Base-by-base conservation (phyloP, 2,113 vertebrate genomes). In the Aix galericulata region DNA sequence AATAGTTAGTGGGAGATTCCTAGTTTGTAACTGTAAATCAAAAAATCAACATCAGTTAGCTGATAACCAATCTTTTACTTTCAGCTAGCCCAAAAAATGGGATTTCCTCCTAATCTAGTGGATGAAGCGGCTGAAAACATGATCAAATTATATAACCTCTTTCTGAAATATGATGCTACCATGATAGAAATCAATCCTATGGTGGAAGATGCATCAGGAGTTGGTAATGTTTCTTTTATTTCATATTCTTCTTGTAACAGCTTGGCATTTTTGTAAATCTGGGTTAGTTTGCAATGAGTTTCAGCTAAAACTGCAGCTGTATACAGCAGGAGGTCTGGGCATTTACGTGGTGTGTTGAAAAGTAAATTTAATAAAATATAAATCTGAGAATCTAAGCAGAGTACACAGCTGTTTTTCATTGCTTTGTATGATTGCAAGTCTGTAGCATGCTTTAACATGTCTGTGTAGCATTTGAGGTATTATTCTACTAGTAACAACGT, bases 161-260 rank as follows among this genome's bases (percentile, higher is more conserved):
- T 99, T 96, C 97, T 99, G 95, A 99, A 99, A 96, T 99, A 99
- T 3, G 99, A 99, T 83, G 99, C 99, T n/a, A 99, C 99, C 60
- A 99, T 99, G 99, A 71, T 99, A 69, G 99, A 99, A 98, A 99
- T 99, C 97, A 99, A 99, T 98, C 99, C 99, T 83, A 99, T 99
- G 99, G 99, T 99, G 96, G 99, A 99, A 96, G 99, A 99, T 97
- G 97, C 99, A 7, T 99, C 99, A 69, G 99, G 99, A 97, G 97
- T 98, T 36, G 99, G 99, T 99, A 98, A 95, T 64, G 62, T 96
- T 96, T 88, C 71, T 92, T 89, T 16, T 83, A 77, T 56, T 56
- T 93, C 7, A 5, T 77, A 21, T 26, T 92, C 17, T 92, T 86
- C 22, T 16, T 52, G 40, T 82, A 89, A 56, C 23, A 80, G 32